Evolutionary conservation across 2,888 invertebrate genomes (phyloP), one percentile per base, ranked within the genome.

Genomic region (Pycnomerus fuliginosus): DNA sequence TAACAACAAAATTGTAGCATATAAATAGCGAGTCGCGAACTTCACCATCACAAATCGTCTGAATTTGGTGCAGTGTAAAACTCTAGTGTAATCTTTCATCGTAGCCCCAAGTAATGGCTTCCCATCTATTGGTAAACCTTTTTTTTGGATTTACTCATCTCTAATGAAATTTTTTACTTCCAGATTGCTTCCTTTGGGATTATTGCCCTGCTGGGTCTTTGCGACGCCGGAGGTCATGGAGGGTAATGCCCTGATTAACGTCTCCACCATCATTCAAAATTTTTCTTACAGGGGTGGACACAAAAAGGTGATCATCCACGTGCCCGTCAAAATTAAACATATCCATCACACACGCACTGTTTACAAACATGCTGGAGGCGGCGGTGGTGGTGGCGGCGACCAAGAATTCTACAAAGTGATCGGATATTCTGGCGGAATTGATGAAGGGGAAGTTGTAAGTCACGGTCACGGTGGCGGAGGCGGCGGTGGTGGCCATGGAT

Each of bases 331-430:
- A 69, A 79, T 88, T 53, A 86, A 88, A 64, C 83, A 84, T 50
- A 80, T 85, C 60, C 85, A 87, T 58, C 87, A 87, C 61, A 87
- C 85, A 37, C 87, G 87, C 64, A 88, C 87, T 27, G 80, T 85
- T 27, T 84, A 84, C 53, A 87, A 87, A 61, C 84, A 86, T 64
- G 74, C 87, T 15, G 84, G 83, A 58, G 64, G 67, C 38, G 65
- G 64, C 32, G 68, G 65, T 48, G 72, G 62, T 50, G 62, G 62
- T 20, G 68, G 75, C 16, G 79, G 76, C 24, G 83, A 82, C 61
- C 79, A 81, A 20, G 83, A 83, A 61, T 80, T 79, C 60, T 83
- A 81, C 68, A 83, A 84, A 62, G 82, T 84, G 0, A 76, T 84
- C 3, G 84, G 84, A 2, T 84, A 83, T 62, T 83, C 83, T 24